Evolutionary conservation across 2,797 vertebrate genomes (phyloP).

Genomic region (Yasuhikotakia modesta): DNA sequence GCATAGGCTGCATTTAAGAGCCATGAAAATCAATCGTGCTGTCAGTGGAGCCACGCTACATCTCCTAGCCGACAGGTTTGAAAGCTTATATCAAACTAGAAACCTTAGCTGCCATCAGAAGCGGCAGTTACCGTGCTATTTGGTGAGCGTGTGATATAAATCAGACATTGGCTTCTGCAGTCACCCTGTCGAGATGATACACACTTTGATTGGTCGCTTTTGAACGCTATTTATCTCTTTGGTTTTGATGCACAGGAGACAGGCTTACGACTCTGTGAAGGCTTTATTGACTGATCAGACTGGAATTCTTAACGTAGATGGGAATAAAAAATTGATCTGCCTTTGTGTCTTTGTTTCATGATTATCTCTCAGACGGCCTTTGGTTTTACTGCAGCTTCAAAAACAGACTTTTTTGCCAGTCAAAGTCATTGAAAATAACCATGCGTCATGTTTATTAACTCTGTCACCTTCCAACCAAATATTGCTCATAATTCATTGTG

Average conservation of each 20-base stretch:
- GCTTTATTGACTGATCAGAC: constrained; percentile 45
- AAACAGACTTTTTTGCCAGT: constrained; percentile 27
- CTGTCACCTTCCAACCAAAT: constrained; percentile 38
- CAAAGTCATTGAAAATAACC: constrained; percentile 15
- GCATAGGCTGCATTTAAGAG: constrained; percentile 77
- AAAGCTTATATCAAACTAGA: constrained; percentile 82
- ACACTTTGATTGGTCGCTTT: constrained; percentile 47
- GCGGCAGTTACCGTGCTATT: constrained; percentile 76
- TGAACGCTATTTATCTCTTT: constrained; percentile 39
- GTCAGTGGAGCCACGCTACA: constrained; percentile 74
- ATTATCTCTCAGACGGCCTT: constrained; percentile 19
- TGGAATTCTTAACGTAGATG: constrained; percentile 12
- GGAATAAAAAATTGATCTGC: constrained; percentile 15
- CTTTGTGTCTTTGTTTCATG: constrained; percentile 22
- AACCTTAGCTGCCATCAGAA: constrained; percentile 72
- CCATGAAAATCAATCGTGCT: constrained; percentile 77
- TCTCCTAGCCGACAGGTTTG: constrained; percentile 77
- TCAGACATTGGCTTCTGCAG: constrained; percentile 43
- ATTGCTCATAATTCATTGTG: constrained; percentile 48
- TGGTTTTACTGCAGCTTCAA: constrained; percentile 16
- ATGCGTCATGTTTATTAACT: constrained; percentile 39
- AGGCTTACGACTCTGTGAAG: constrained; percentile 49
- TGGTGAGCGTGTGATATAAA: constrained; percentile 65
- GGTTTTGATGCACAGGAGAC: constrained; percentile 51
- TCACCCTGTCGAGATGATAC: constrained; percentile 29